Base-by-base conservation (phyloP, 2,888 invertebrate species). In the Phyllotreta striolata region DNA sequence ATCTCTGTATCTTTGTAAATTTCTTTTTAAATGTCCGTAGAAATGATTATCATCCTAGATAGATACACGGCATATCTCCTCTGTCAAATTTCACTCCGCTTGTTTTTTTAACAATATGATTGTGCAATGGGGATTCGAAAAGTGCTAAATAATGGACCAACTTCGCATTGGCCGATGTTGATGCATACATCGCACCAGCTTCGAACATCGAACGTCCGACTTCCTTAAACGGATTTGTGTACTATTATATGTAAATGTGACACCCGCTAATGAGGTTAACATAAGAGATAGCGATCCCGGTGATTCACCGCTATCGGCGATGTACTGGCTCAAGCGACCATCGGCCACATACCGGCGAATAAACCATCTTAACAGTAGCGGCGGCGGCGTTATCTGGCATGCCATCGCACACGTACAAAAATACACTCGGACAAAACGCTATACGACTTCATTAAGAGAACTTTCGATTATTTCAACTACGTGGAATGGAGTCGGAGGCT, bases 211-310 rank as follows among this genome's bases (percentile, higher is more conserved):
- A n/a, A 8, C 34, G 14, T 14, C 24, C n/a, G 35, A 54, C 14
- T 8, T 55, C 73, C 71, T 67, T 68, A 72, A 72, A 73, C 69
- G 72, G 73, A 64, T 67, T 59, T 59, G 62, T 57, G 71, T 44
- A 39, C 73, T 69, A 75, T 75, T 75, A 75, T 75, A 75, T 77
- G 77, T 75, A 77, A 77, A 77, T 77, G 74, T 73, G 76, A 76
- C 76, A 76, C 73, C 74, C 74, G 76, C 74, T 77, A 77, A 77
- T 77, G 76, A 77, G 75, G 73, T 70, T 71, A 70, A 67, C 63
- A 69, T 62, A 73, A 69, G 73, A 71, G 74, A 76, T 74, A 73
- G 68, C 67, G 74, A 74, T 73, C 73, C 74, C 70, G 67, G 68
- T 70, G 70, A 69, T 71, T 49, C 67, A 66, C 70, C 70, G 70